These are phyloP conservation scores for Tetranychus truncatus DNA, from an alignment of 2,888 invertebrate genomes.

Conservation along the genomic window DNA sequence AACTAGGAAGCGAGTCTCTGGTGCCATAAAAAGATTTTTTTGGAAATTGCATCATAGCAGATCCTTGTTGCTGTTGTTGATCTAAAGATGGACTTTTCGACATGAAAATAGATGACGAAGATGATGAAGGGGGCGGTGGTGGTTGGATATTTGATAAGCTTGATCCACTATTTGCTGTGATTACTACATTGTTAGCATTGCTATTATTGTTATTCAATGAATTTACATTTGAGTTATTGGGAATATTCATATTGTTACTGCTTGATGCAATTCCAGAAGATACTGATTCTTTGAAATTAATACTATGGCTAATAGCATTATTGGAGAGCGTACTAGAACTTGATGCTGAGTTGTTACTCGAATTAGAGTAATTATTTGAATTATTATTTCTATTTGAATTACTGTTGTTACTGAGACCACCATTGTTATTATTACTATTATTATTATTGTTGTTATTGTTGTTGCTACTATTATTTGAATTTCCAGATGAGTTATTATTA, in stretches of 20 bases:
- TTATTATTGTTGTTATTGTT: not conserved
- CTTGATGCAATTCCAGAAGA: not conserved
- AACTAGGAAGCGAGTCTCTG: not conserved
- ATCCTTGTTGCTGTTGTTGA: not conserved
- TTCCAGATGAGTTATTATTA: not conserved
- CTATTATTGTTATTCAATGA: not conserved
- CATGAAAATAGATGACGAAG: constrained; percentile 9
- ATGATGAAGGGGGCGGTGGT: not conserved
- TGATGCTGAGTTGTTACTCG: not conserved
- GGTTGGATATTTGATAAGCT: constrained; percentile 11
- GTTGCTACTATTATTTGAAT: not conserved
- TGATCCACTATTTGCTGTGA: not conserved
- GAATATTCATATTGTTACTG: not conserved
- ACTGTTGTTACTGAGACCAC: not conserved
- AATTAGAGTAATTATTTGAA: not conserved
- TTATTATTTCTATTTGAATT: not conserved
- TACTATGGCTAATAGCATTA: constrained; percentile 11
- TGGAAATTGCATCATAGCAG: not conserved
- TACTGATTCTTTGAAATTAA: constrained; percentile 15
- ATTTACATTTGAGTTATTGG: not conserved
- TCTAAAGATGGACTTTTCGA: not conserved
- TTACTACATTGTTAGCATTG: not conserved
- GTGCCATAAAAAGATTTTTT: not conserved
- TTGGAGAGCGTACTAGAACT: not conserved
- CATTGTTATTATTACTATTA: not conserved